Percentiles rank a stretch among this genome's conserved stretches.
phyloP scores from a whole-genome alignment of 2,113 vertebrate species.

The Neofelis nebulosa region DNA sequence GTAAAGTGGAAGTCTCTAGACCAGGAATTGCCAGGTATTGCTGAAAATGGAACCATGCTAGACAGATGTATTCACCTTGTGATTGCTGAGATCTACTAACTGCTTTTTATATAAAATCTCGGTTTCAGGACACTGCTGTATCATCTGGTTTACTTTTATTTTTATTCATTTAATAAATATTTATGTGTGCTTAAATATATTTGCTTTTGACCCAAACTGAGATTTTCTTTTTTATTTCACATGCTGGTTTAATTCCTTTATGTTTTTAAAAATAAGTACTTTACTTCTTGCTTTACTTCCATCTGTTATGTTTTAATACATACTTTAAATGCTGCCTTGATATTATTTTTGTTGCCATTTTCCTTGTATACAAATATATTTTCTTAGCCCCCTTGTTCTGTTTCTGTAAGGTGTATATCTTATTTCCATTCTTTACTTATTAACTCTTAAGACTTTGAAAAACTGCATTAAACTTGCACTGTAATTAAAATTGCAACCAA shows the following conservation, averaged over 20 bases:
- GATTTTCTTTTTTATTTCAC: neutral
- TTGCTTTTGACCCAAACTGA: neutral
- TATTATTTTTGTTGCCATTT: neutral
- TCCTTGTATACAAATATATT: neutral
- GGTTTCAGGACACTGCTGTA: neutral
- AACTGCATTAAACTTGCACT: neutral
- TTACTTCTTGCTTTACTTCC: neutral
- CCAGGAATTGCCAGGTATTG: neutral
- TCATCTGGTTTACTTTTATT: neutral
- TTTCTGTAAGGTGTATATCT: neutral
- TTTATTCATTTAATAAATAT: neutral
- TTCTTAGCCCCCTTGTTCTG: neutral
- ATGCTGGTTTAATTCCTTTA: neutral
- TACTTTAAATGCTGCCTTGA: neutral
- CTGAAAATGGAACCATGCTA: neutral
- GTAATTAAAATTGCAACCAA: slow-evolving; percentile 27
- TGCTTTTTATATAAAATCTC: neutral
- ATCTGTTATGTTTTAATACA: neutral
- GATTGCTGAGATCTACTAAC: neutral
- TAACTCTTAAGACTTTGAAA: slow-evolving; percentile 18
- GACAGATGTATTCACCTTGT: neutral
- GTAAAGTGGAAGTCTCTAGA: neutral
- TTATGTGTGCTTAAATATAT: neutral
- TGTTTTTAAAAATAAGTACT: neutral
- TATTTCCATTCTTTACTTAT: slow-evolving; percentile 1